Evolutionary conservation across 2,113 vertebrate species (phyloP).

Genomic region (Origma solitaria): DNA sequence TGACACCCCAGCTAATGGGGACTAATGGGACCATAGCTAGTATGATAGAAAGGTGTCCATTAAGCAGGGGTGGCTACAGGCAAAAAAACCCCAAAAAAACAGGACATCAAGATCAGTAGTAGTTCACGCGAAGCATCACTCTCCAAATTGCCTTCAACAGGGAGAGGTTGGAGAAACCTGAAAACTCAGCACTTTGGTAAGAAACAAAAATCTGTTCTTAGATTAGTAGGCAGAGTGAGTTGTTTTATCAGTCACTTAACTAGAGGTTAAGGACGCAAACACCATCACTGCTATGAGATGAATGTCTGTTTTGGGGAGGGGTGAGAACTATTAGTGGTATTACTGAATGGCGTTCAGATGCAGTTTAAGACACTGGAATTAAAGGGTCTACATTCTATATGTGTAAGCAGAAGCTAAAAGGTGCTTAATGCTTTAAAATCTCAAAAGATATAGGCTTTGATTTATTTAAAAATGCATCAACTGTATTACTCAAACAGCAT

Average conservation of each 20-base stretch:
- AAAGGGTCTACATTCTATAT: neutral
- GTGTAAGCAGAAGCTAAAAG: neutral
- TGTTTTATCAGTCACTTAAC: neutral
- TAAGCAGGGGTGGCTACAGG: neutral
- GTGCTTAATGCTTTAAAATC: neutral
- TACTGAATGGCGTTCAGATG: neutral
- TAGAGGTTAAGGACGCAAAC: neutral
- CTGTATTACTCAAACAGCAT: neutral
- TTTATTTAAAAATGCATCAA: neutral
- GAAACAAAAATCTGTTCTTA: neutral
- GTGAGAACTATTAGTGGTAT: neutral
- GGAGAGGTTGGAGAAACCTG: neutral
- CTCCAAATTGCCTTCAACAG: neutral
- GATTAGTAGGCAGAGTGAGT: neutral
- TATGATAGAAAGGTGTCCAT: neutral
- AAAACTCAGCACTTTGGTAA: neutral
- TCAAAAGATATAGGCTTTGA: neutral
- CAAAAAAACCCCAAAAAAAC: neutral
- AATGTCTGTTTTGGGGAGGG: neutral
- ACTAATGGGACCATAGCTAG: neutral
- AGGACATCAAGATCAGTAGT: neutral
- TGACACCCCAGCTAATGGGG: neutral
- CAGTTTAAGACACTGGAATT: neutral
- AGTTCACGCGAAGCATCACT: neutral
- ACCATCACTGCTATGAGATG: neutral